Evolutionary conservation across 2,888 invertebrate species (phyloP).

Genomic region (Vanessa cardui): DNA sequence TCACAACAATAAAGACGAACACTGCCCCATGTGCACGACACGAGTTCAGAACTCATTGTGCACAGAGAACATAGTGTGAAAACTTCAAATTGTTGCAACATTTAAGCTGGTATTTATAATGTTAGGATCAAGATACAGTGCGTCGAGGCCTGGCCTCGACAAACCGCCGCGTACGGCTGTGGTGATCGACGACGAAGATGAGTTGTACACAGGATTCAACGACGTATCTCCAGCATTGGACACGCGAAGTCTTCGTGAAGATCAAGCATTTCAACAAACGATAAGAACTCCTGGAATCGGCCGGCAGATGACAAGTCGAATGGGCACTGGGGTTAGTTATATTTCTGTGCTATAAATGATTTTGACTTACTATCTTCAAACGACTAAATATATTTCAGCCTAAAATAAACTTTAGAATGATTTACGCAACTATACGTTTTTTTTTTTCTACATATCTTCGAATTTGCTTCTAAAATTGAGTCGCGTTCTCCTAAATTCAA

Average conservation of each 20-base stretch:
- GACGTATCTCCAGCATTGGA: slow-evolving; percentile 86
- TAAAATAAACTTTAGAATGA: not conserved
- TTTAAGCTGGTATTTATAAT: slow-evolving; percentile 47
- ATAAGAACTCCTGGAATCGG: slow-evolving; percentile 89
- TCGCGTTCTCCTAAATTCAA: no score
- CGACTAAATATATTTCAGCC: not conserved
- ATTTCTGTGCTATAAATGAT: not conserved
- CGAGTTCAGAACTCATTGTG: no score
- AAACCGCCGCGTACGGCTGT: slow-evolving; percentile 71
- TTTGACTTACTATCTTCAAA: not conserved
- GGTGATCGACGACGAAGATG: slow-evolving; percentile 82
- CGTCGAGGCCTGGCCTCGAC: slow-evolving; percentile 66
- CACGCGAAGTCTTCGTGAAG: slow-evolving; percentile 86
- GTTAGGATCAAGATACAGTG: slow-evolving; percentile 72
- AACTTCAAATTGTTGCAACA: not conserved
- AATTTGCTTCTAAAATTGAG: no score
- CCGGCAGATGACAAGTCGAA: slow-evolving; percentile 84
- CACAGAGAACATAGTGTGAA: not conserved
- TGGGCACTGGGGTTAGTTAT: slow-evolving; percentile 72
- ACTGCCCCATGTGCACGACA: not conserved
- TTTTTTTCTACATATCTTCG: no score
- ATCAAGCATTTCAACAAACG: slow-evolving; percentile 89
- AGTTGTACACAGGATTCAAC: slow-evolving; percentile 86
- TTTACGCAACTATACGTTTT: no score
- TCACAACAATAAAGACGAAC: slow-evolving; percentile 65